These are phyloP conservation scores for Darevskia nairensis DNA, from an alignment of 2,797 vertebrate genomes.

Conservation along the genomic window DNA sequence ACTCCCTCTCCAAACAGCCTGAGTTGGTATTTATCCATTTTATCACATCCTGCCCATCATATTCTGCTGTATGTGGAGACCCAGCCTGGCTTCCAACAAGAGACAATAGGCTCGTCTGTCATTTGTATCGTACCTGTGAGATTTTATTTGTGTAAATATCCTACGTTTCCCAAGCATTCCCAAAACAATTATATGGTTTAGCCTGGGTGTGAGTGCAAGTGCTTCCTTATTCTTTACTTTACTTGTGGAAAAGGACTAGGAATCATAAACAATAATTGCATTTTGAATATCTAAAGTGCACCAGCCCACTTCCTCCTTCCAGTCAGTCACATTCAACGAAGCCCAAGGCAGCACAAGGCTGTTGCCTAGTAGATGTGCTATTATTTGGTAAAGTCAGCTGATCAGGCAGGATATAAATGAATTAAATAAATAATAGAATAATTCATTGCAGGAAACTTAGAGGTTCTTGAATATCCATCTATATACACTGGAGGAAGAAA, in stretches of 20 bases:
- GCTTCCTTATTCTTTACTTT: neutral
- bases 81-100: neutral
- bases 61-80: neutral
- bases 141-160: neutral
- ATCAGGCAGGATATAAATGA: conserved; percentile 1
- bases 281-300: conserved; percentile 62
- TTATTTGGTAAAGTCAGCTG: neutral
- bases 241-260: neutral
- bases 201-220: neutral
- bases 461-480: neutral
- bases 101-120: neutral
- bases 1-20: too few relatives aligned
- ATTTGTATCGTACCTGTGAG: too few relatives aligned
- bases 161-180: neutral
- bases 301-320: neutral
- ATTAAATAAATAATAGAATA: conserved; percentile 1
- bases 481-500: neutral
- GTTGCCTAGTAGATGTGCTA: neutral
- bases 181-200: neutral
- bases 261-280: conserved; percentile 47
- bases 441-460: neutral
- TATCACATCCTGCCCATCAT: neutral
- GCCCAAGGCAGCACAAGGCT: neutral
- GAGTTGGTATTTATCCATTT: neutral
- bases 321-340: neutral